Percentiles rank a stretch among this genome's conserved stretches.
These are phyloP conservation scores for Onychostruthus taczanowskii DNA, from an alignment of 2,113 vertebrate species.

Conservation along the genomic window DNA sequence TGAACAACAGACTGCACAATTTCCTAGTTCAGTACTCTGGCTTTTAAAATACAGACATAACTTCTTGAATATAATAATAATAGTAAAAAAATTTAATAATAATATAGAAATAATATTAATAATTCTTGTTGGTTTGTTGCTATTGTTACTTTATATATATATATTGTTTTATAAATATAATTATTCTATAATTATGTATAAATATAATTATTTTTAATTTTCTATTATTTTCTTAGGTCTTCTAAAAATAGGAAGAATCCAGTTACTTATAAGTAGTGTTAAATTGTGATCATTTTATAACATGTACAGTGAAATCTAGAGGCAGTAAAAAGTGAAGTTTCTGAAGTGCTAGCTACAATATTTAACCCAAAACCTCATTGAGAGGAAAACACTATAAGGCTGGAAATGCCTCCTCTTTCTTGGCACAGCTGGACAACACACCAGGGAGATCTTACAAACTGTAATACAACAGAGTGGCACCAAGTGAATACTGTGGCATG, in stretches of 20 bases:
- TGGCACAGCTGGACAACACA: neutral
- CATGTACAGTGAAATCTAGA: neutral
- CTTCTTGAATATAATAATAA: neutral
- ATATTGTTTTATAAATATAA: neutral
- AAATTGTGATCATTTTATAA: neutral
- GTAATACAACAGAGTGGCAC: neutral
- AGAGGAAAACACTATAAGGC: neutral
- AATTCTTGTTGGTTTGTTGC: neutral
- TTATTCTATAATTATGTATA: neutral
- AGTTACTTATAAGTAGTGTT: neutral
- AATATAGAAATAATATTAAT: neutral
- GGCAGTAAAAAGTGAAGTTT: neutral
- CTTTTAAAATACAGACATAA: neutral
- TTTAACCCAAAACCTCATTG: neutral
- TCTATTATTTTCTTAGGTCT: neutral
- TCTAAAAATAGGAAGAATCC: neutral
- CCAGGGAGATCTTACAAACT: neutral
- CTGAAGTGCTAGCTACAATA: neutral
- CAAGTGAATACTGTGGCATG: neutral
- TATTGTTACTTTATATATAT: neutral
- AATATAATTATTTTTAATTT: neutral
- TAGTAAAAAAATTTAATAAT: neutral
- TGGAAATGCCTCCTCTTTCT: neutral
- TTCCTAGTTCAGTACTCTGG: neutral
- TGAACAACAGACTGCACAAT: neutral